Evolutionary conservation across 1,140 invertebrate genomes (phyloP).

Genomic region (Halyomorpha halys): DNA sequence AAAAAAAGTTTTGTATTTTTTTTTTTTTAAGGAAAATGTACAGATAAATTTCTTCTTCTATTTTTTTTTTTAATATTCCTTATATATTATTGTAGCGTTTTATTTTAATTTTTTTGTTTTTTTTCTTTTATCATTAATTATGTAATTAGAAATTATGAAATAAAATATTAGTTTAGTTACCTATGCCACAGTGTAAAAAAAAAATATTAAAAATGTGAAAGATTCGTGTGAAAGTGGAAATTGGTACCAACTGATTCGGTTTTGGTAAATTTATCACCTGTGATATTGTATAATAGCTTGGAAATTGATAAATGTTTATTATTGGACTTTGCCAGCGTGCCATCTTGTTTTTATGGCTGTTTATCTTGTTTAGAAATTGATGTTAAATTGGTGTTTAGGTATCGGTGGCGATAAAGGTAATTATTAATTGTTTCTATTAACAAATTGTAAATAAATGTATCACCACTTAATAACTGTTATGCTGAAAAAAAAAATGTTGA

Average conservation of each 20-base stretch:
- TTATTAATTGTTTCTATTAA: not conserved
- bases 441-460: slow-evolving; percentile 6
- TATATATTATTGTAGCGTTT: not conserved
- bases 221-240: not conserved
- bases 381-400: slow-evolving; percentile 12
- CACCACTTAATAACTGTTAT: too few relatives aligned
- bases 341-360: slow-evolving; percentile 21
- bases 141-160: too few relatives aligned
- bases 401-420: not conserved
- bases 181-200: not conserved
- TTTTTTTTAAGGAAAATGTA: not conserved
- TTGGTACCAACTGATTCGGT: slow-evolving; percentile 12
- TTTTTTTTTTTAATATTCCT: not conserved
- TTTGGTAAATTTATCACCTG: slow-evolving; percentile 22
- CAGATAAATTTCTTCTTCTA: not conserved
- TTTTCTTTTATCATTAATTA: not conserved
- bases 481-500: too few relatives aligned
- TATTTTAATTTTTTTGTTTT: not conserved
- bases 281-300: slow-evolving; percentile 24
- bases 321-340: slow-evolving; percentile 12
- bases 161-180: slow-evolving; percentile 3
- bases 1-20: slow-evolving; percentile 1
- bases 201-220: not conserved
- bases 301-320: slow-evolving; percentile 19
- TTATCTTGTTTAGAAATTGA: not conserved